Evolutionary conservation across 2,797 vertebrate species (phyloP).

Genomic region (Ciconia nigra): DNA sequence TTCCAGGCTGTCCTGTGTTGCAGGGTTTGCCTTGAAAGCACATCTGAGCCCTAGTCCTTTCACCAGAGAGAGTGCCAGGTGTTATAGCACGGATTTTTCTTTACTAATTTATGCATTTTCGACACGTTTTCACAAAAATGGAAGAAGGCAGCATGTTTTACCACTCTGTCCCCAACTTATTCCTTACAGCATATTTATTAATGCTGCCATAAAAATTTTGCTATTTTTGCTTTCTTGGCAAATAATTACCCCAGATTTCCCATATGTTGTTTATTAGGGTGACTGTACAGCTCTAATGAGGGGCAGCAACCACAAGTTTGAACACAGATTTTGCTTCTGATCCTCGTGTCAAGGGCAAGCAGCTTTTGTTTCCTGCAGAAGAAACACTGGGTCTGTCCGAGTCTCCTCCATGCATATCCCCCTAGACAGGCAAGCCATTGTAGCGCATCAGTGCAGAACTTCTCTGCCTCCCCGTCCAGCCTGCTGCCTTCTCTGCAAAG

Average conservation of each 20-base stretch:
- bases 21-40: background rate
- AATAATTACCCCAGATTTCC: background rate
- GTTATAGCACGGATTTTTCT: background rate
- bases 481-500: background rate
- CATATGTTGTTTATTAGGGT: conserved; percentile 53
- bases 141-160: background rate
- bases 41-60: background rate
- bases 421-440: background rate
- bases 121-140: background rate
- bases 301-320: conserved; percentile 8
- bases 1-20: background rate
- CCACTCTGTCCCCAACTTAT: background rate
- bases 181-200: background rate
- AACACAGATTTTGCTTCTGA: conserved; percentile 10
- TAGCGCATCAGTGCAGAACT: background rate
- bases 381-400: background rate
- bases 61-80: background rate
- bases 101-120: conserved; percentile 2
- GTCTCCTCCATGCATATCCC: background rate
- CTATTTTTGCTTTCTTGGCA: conserved; percentile 48
- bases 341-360: background rate
- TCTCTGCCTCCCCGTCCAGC: background rate
- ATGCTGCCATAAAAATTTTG: conserved; percentile 3
- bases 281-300: background rate
- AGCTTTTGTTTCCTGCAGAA: background rate